A percentile compares a stretch with the other conserved stretches of the same genome.
Conservation (phyloP, 1,140 invertebrate genomes). For the Bombyx mori region DNA sequence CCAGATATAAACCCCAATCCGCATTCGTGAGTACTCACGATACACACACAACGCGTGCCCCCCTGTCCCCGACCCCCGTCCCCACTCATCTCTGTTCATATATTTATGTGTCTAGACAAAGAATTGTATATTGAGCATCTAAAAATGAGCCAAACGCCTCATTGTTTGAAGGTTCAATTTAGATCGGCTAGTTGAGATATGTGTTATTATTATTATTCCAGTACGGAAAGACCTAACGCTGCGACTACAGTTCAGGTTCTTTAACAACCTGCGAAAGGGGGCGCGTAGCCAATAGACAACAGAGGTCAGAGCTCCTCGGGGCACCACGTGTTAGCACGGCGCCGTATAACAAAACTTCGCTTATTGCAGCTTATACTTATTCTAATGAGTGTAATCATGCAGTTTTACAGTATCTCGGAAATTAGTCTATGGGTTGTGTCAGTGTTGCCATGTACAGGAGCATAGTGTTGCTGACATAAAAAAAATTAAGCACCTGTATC, state of each 20-base stretch:
- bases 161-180: too few relatives aligned
- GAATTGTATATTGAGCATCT: too few relatives aligned
- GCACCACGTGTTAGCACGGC: constrained; percentile 73
- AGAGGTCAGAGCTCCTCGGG: constrained; percentile 83
- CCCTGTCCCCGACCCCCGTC: constrained; percentile 8
- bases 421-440: too few relatives aligned
- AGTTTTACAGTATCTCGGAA: constrained; percentile 30
- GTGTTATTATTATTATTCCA: constrained; percentile 74
- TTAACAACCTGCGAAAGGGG: constrained; percentile 90
- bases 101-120: constrained; percentile 1
- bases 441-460: too few relatives aligned
- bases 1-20: constrained; percentile 61
- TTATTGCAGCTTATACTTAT: constrained; percentile 55
- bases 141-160: too few relatives aligned
- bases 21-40: constrained; percentile 64
- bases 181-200: constrained; percentile 30
- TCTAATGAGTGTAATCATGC: constrained; percentile 15
- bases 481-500: too few relatives aligned
- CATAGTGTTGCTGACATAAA: too few relatives aligned
- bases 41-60: constrained; percentile 40
- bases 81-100: constrained; percentile 3
- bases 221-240: constrained; percentile 94
- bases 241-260: constrained; percentile 93
- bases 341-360: constrained; percentile 64
- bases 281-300: constrained; percentile 84